Percentiles rank a stretch among this genome's conserved stretches.
Evolutionary conservation across 2,797 vertebrate genomes (phyloP).

Genomic region (Miichthys miiuy): DNA sequence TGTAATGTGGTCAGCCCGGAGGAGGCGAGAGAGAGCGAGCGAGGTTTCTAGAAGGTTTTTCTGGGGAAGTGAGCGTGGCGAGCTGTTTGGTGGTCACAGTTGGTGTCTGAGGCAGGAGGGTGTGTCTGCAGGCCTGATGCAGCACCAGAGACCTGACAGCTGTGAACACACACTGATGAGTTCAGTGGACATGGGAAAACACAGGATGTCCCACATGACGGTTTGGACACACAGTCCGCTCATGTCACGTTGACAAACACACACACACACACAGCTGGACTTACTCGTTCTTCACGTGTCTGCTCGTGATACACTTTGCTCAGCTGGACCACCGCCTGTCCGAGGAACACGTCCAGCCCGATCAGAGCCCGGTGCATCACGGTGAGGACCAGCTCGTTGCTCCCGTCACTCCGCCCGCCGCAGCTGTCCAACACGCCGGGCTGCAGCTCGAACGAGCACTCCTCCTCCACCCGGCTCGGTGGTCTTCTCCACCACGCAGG

Average conservation of each 20-base stretch:
- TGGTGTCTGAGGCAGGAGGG: constrained; percentile 79
- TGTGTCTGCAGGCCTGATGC: constrained; percentile 86
- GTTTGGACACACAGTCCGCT: neutral
- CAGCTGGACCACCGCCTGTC: constrained; percentile 89
- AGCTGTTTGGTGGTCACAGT: constrained; percentile 29
- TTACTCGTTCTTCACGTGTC: constrained; percentile 89
- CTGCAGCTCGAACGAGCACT: constrained; percentile 92
- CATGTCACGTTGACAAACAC: constrained; percentile 1
- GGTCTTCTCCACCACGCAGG: constrained; percentile 92
- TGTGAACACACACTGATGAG: constrained; percentile 48
- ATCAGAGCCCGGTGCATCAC: constrained; percentile 96
- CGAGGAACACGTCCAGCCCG: constrained; percentile 93
- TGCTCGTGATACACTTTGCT: constrained; percentile 84
- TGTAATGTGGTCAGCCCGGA: neutral
- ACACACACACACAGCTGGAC: constrained; percentile 63
- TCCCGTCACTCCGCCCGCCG: constrained; percentile 76
- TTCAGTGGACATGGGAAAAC: constrained; percentile 42
- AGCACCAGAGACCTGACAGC: constrained; percentile 80
- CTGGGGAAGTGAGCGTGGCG: constrained; percentile 1
- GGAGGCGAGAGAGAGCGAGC: neutral
- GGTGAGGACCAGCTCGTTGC: constrained; percentile 88
- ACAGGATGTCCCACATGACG: neutral
- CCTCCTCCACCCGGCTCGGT: constrained; percentile 92
- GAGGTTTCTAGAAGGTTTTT: constrained; percentile 57
- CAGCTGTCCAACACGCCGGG: constrained; percentile 86